These are phyloP conservation scores for Brachylomia viminalis DNA, from an alignment of 2,888 invertebrate species.

Conservation along the genomic window DNA sequence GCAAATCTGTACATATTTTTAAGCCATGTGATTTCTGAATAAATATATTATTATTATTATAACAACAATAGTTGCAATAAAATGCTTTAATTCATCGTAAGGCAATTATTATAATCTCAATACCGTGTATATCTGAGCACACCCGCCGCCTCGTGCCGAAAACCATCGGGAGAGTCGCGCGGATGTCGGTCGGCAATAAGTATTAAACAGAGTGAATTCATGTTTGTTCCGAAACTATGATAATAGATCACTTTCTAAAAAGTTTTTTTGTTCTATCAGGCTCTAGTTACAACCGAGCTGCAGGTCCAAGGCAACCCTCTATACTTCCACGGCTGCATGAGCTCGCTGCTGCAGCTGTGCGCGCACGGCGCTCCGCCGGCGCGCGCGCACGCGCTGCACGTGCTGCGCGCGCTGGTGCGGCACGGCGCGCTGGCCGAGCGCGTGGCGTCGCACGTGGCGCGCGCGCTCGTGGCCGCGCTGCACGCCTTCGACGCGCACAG, in stretches of 20 bases:
- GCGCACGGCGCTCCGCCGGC: conserved; percentile 84
- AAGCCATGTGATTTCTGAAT: no score
- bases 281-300: conserved; percentile 94
- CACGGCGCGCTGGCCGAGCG: conserved; percentile 94
- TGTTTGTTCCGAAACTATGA: neutral
- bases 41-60: no score
- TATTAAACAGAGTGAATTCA: neutral
- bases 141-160: no score
- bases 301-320: conserved; percentile 87
- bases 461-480: conserved; percentile 93
- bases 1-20: no score
- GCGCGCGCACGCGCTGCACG: conserved; percentile 96
- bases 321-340: conserved; percentile 91
- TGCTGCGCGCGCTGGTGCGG: conserved; percentile 95
- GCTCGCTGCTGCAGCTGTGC: conserved; percentile 86
- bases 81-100: no score
- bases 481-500: conserved; percentile 93
- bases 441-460: conserved; percentile 91
- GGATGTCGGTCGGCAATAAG: no score
- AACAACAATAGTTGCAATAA: no score
- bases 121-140: no score
- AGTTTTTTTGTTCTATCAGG: conserved; percentile 84
- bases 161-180: no score
- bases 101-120: no score
- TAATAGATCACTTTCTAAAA: neutral